Percentiles rank a stretch among this genome's conserved stretches.
These are phyloP conservation scores for Phenganax marumi DNA, from an alignment of 92 coral and sea anemone genomes.

Conservation along the genomic window DNA sequence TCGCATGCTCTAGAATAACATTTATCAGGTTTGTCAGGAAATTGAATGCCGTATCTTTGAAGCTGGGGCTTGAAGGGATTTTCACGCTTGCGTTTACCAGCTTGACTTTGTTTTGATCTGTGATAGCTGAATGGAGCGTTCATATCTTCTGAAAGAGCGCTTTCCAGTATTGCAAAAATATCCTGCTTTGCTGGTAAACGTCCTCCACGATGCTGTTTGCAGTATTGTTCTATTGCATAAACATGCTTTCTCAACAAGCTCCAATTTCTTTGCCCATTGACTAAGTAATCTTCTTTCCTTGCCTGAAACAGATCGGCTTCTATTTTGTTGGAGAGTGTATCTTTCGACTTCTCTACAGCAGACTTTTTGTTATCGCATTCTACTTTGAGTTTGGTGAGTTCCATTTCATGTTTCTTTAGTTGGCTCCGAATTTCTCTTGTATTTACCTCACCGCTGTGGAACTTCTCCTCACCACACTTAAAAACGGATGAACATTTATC, in stretches of 20 bases:
- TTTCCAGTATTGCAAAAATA: background rate
- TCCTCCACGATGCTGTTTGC: slow-evolving; percentile 20
- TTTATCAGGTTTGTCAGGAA: background rate
- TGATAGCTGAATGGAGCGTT: background rate
- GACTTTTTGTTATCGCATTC: slow-evolving; percentile 28
- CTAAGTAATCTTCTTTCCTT: slow-evolving; percentile 38
- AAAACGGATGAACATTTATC: slow-evolving; percentile 35
- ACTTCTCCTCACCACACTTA: slow-evolving; percentile 18
- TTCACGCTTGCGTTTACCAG: slow-evolving; percentile 3
- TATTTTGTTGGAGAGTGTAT: slow-evolving; percentile 20
- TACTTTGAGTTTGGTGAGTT: slow-evolving; percentile 9
- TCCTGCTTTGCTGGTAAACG: slow-evolving; percentile 24
- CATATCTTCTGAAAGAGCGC: background rate
- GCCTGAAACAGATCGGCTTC: slow-evolving; percentile 31
- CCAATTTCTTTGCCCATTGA: slow-evolving; percentile 44
- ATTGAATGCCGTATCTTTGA: background rate
- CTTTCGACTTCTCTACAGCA: slow-evolving; percentile 35
- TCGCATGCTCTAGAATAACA: background rate
- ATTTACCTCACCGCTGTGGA: slow-evolving; percentile 29
- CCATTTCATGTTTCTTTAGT: slow-evolving; percentile 34
- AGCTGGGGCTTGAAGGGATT: slow-evolving; percentile 1
- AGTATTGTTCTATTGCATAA: slow-evolving; percentile 35
- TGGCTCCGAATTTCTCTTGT: slow-evolving; percentile 13
- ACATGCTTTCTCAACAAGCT: slow-evolving; percentile 42
- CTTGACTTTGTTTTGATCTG: background rate